Base-by-base conservation (phyloP, 2,888 invertebrate species). In the Parnassius mnemosyne region DNA sequence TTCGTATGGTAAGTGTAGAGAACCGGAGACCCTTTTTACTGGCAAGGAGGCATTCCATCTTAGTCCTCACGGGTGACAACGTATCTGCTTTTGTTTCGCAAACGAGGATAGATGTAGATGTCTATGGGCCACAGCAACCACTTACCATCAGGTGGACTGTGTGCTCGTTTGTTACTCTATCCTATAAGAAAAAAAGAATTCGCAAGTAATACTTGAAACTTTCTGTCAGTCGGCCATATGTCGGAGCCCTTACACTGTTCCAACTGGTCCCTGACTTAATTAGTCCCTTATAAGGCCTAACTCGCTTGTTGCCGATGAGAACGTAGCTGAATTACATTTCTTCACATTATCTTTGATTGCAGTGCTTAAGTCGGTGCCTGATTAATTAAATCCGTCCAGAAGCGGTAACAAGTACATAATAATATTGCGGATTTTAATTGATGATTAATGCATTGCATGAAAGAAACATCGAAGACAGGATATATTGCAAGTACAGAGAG, bases 271-370 rank as follows among this genome's bases (percentile, higher is more conserved):
- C 59, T 41, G 57, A 49, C 59, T 55, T 66, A 66, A 68, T 68
- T 68, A 66, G 63, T 49, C 52, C 63, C 57, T 54, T 66, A 68
- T 60, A 66, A 60, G 63, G 61, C 44, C 55, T 16, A 50, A 58
- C 43, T 59, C 46, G 51, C 34, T 16, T 9, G 63, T 55, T 58
- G 58, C 50, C 42, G 57, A 57, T 50, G 57, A 57, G 57, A 53
- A 49, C 53, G 49, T 57, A 61, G 51, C 44, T 57, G 41, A 53
- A 61, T 57, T 61, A 58, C 57, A 63, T 54, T 54, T 58, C 62
- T 42, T 58, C 54, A 51, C 41, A 63, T 62, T 62, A 62, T 50
- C 62, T 57, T 47, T 53, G 57, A 62, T 62, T 63, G 54, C 62
- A 16, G 54, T 53, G 59, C 53, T 63, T 57, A 55, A 63, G 63